phyloP scores from a whole-genome alignment of 2,797 vertebrate genomes.

The Chromobotia macracanthus region DNA sequence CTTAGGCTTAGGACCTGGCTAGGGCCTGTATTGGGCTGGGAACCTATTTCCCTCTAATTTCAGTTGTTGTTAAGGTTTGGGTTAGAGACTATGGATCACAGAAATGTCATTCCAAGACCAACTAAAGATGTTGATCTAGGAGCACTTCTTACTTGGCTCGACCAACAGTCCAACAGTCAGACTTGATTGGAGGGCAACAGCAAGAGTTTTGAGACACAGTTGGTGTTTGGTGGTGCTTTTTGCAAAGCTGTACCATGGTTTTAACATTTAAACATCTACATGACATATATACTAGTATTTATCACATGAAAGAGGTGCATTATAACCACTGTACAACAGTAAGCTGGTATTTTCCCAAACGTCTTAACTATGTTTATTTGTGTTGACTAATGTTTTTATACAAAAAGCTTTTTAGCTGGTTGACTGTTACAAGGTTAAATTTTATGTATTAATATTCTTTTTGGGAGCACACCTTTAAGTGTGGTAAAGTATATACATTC shows the following conservation, averaged over 20 bases:
- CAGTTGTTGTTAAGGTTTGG: too few relatives aligned
- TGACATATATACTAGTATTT: constrained; percentile 50
- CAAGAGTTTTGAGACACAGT: constrained; percentile 31
- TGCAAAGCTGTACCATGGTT: constrained; percentile 17
- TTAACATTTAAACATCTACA: constrained; percentile 23
- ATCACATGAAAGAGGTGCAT: constrained; percentile 45
- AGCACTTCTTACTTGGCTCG: too few relatives aligned
- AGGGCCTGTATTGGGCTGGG: too few relatives aligned
- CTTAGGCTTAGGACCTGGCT: too few relatives aligned
- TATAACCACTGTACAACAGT: constrained; percentile 20
- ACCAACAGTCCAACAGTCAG: too few relatives aligned
- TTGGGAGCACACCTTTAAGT: not conserved
- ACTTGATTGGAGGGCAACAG: too few relatives aligned
- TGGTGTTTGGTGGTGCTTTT: not conserved
- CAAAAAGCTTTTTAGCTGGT: constrained; percentile 12
- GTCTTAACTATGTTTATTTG: constrained; percentile 8
- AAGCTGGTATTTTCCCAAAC: constrained; percentile 32
- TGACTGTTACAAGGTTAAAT: not conserved
- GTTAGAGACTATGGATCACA: too few relatives aligned
- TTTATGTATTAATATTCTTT: not conserved
- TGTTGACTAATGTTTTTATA: not conserved
- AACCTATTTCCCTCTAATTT: too few relatives aligned
- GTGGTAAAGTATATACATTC: not conserved
- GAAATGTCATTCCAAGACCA: too few relatives aligned
- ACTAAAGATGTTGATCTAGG: not conserved